phyloP scores from a whole-genome alignment of 2,888 invertebrate genomes.

The Orchesellides sinensis region DNA sequence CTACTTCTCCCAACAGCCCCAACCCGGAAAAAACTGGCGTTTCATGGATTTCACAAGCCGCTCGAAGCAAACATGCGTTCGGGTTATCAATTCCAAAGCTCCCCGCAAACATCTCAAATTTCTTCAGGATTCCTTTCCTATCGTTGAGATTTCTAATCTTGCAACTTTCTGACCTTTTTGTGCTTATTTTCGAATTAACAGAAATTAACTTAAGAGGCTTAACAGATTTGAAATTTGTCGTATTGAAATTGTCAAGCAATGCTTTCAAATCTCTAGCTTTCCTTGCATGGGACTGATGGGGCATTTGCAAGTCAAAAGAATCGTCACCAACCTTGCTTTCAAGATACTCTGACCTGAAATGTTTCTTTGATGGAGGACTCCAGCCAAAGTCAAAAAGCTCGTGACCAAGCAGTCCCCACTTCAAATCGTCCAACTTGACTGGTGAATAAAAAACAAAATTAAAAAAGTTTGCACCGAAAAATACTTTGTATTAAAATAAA shows the following conservation, averaged over 20 bases:
- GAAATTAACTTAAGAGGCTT: too few relatives aligned
- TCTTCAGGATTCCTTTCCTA: conserved; percentile 53
- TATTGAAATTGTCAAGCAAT: neutral
- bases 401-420: neutral
- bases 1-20: conserved; percentile 41
- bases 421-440: conserved; percentile 1
- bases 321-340: neutral
- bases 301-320: neutral
- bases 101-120: conserved; percentile 57
- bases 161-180: neutral
- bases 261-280: neutral
- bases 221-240: too few relatives aligned
- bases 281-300: neutral
- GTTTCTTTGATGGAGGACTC: neutral
- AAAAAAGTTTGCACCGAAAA: neutral
- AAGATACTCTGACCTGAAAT: neutral
- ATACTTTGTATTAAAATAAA: neutral
- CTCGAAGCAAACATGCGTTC: conserved; percentile 65
- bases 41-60: conserved; percentile 72
- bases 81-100: conserved; percentile 49
- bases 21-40: conserved; percentile 34
- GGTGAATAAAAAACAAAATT: neutral
- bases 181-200: neutral
- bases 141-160: neutral
- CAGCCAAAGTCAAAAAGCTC: neutral